Conservation (phyloP, 2,113 vertebrate genomes). For the Electrona antarctica region DNA sequence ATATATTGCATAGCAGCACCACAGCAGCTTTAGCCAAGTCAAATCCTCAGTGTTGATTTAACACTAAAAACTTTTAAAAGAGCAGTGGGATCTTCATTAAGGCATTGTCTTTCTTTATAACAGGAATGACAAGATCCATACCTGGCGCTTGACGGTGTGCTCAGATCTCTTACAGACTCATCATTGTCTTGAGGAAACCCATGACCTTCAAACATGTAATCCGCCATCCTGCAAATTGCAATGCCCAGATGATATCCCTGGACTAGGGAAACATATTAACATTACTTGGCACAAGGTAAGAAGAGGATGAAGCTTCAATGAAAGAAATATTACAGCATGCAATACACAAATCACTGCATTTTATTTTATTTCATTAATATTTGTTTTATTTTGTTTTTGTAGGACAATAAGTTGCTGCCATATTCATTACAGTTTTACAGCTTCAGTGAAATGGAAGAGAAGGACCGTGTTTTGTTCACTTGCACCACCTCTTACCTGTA, state of each 20-base stretch:
- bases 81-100: not conserved
- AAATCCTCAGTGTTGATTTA: no score
- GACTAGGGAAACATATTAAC: slow-evolving; percentile 1
- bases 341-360: not conserved
- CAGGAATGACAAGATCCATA: slow-evolving; percentile 16
- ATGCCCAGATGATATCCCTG: slow-evolving; percentile 6
- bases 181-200: not conserved
- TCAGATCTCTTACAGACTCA: not conserved
- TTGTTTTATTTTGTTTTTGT: not conserved
- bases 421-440: not conserved
- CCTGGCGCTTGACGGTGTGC: slow-evolving; percentile 37
- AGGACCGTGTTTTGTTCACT: slow-evolving; percentile 42
- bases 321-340: not conserved
- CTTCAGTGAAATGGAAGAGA: slow-evolving; percentile 7
- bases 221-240: slow-evolving; percentile 2
- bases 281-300: slow-evolving; percentile 37
- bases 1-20: no score
- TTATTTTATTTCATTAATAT: not conserved
- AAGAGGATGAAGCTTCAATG: not conserved
- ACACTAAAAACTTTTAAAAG: no score
- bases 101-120: not conserved
- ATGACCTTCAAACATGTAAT: not conserved
- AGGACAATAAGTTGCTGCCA: not conserved
- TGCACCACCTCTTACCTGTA: slow-evolving; percentile 54
- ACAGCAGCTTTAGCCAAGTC: no score